These are phyloP conservation scores for Parauchenoglanis punctatus DNA, from an alignment of 2,797 vertebrate species.

Conservation along the genomic window DNA sequence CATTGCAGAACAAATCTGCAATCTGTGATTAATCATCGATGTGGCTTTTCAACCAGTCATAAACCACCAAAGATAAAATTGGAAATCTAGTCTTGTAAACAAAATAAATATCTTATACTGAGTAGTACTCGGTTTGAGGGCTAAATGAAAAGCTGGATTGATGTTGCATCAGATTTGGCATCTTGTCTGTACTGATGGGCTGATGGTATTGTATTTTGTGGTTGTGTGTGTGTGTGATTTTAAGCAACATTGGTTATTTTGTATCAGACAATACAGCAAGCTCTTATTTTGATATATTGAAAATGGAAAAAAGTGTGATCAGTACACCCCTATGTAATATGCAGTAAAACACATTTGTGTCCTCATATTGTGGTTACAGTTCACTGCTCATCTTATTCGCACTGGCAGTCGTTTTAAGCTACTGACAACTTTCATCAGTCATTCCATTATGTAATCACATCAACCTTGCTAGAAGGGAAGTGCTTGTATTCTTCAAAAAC, in stretches of 20 bases:
- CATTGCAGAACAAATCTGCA: not conserved
- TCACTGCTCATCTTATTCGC: conserved; percentile 16
- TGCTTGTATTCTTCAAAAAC: conserved; percentile 14
- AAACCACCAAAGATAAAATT: not conserved
- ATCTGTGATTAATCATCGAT: not conserved
- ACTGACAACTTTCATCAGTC: conserved; percentile 30
- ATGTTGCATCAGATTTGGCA: not conserved
- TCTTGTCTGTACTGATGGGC: not conserved
- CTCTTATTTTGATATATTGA: not conserved
- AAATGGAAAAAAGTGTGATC: not conserved
- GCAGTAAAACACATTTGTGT: conserved; percentile 19
- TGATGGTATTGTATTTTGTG: not conserved
- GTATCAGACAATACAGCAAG: not conserved
- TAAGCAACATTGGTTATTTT: not conserved
- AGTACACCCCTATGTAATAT: not conserved
- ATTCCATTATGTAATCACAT: conserved; percentile 19
- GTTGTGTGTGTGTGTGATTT: not conserved
- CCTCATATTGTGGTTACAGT: conserved; percentile 15
- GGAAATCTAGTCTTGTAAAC: not conserved
- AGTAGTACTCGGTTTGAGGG: not conserved
- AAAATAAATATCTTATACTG: not conserved
- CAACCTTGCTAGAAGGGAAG: conserved; percentile 26
- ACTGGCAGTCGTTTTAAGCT: conserved; percentile 30
- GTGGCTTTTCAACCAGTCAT: not conserved
- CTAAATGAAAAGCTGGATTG: not conserved